Evolutionary conservation across 1,140 invertebrate genomes (phyloP).

Genomic region (Pinna nobilis): DNA sequence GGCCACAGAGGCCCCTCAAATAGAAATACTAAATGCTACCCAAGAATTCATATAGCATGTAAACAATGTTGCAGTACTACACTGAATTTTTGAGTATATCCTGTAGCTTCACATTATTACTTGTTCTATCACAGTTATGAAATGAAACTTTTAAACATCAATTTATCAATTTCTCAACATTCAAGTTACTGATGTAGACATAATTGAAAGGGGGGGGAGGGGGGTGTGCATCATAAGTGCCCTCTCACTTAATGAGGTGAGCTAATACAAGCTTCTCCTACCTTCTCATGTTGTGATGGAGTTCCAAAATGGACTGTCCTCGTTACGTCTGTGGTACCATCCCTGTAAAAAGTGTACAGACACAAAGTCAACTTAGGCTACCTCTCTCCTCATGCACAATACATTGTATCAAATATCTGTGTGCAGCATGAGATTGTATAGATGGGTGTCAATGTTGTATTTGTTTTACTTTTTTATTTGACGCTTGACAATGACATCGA

Average conservation of each 20-base stretch:
- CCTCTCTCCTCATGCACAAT: neutral
- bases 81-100: too few species aligned
- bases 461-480: neutral
- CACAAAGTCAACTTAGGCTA: neutral
- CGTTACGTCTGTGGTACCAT: slow-evolving; percentile 97
- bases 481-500: too few species aligned
- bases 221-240: neutral
- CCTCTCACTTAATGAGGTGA: neutral
- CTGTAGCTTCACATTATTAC: too few species aligned
- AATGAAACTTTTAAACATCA: too few species aligned
- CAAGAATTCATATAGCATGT: too few species aligned
- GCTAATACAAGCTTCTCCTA: slow-evolving; percentile 17
- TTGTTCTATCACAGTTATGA: too few species aligned
- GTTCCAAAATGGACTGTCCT: slow-evolving; percentile 92
- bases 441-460: neutral
- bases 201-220: neutral
- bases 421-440: neutral
- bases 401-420: neutral
- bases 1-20: too few species aligned
- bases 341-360: slow-evolving; percentile 75
- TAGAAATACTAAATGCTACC: too few species aligned
- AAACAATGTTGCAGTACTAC: too few species aligned
- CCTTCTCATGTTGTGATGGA: slow-evolving; percentile 84
- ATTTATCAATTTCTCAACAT: too few species aligned
- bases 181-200: too few species aligned